phyloP scores from a whole-genome alignment of 1,140 invertebrate genomes.

The Leguminivora glycinivorella region DNA sequence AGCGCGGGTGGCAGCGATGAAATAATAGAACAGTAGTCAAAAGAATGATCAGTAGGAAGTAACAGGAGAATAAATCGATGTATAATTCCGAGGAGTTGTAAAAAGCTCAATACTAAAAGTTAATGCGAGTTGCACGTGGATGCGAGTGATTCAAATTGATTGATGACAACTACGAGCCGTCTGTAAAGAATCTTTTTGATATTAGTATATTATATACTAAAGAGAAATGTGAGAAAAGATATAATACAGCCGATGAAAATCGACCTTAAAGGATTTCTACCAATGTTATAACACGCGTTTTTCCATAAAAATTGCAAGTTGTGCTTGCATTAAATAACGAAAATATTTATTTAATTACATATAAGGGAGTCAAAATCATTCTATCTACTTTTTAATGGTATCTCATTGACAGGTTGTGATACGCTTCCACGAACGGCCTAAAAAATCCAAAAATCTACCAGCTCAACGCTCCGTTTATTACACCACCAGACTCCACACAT shows the following conservation, averaged over 20 bases:
- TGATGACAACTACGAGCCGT: not conserved
- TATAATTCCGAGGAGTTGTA: conserved; percentile 8
- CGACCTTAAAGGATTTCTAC: not conserved
- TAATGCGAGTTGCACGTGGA: not conserved
- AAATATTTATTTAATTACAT: no score
- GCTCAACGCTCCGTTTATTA: not conserved
- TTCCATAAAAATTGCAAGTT: no score
- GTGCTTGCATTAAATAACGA: no score
- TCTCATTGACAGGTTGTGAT: no score
- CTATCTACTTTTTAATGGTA: no score
- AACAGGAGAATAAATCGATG: not conserved
- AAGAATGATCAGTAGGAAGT: not conserved
- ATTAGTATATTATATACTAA: not conserved
- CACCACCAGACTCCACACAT: not conserved
- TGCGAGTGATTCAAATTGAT: conserved; percentile 1
- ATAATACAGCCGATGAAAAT: not conserved
- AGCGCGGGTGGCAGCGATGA: not conserved
- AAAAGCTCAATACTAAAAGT: not conserved
- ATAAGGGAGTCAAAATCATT: no score
- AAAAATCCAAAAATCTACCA: not conserved
- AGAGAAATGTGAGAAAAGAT: not conserved
- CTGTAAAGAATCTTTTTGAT: not conserved
- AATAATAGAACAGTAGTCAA: not conserved
- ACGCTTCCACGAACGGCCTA: no score
- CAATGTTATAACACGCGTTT: no score